These are phyloP conservation scores for Erythrolamprus reginae DNA, from an alignment of 2,113 vertebrate genomes.

Conservation along the genomic window DNA sequence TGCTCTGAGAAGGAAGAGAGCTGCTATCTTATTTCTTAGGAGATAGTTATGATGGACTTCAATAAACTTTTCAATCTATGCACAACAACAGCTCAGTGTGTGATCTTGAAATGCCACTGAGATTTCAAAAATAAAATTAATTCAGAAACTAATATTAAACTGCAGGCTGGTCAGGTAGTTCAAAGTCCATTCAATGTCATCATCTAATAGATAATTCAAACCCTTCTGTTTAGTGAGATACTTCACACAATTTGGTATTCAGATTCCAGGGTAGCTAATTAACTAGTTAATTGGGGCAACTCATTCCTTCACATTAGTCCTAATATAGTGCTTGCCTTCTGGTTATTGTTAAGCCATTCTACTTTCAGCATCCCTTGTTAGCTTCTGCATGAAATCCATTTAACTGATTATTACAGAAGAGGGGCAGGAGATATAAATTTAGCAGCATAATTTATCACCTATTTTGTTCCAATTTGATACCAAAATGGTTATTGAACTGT, in stretches of 20 bases:
- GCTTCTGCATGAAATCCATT: neutral
- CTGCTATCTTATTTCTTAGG: neutral
- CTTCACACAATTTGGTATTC: neutral
- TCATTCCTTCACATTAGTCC: neutral
- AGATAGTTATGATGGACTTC: neutral
- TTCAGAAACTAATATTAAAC: neutral
- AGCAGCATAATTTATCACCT: constrained; percentile 4
- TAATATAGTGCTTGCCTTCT: neutral
- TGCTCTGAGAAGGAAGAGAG: neutral
- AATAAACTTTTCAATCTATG: neutral
- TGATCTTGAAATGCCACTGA: neutral
- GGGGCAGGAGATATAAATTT: neutral
- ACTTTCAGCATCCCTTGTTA: neutral
- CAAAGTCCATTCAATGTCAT: neutral
- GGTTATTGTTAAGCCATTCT: neutral
- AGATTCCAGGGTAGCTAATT: neutral
- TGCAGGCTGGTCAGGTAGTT: neutral
- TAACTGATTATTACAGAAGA: constrained; percentile 4
- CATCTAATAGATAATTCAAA: neutral
- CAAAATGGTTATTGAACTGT: neutral
- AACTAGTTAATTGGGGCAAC: neutral
- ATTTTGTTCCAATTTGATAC: neutral
- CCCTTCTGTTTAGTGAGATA: neutral
- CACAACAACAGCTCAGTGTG: neutral
- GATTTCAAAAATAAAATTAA: neutral